Evolutionary conservation across 2,888 invertebrate species (phyloP), one percentile per base, ranked within the genome.

Genomic region (Perdita meconis): DNA sequence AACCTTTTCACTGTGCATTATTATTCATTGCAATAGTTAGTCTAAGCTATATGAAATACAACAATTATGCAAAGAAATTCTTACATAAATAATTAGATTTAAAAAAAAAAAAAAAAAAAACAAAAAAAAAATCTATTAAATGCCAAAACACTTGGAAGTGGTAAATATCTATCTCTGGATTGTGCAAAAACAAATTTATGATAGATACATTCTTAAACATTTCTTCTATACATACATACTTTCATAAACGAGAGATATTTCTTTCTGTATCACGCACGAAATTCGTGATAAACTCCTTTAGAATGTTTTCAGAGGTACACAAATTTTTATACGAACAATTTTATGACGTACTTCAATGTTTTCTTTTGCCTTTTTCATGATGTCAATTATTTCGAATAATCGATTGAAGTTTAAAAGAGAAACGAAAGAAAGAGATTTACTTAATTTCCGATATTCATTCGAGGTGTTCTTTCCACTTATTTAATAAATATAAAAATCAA

Each of bases 401-500:
- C 24, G 53, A 63, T 38, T 66, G 50, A 53, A 19, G 34, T 57
- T 36, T 24, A 56, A 66, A 55, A 53, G 12, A 19, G 47, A 47
- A 47, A 47, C 2, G 59, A 50, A 53, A 53, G 59, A 34, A 22
- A 13, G 51, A 75, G 12, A 57, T 30, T 65, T 30, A 55, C 51
- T 47, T 16, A 44, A 59, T 55, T 61, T 72, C 70, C 63, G 50
- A 70, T 51, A 16, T 70, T 24, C 10, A 8, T 44, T 8, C 19
- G 55, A 16, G 12, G 16, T 63, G 36, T 30, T 60, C 59, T 64
- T 47, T 50, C 61, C 56, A 61, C 64, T 80, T 72, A 67, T 69
- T 56, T 40, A 77, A 79, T 78, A 83, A 85, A 79, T 79, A 82
- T 67, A 73, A 79, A 65, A 53, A 78, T 42, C 60, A 40, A 74